Evolutionary conservation across 2,113 vertebrate species (phyloP), one percentile per base, ranked within the genome.

Genomic region (Delphinus delphis): DNA sequence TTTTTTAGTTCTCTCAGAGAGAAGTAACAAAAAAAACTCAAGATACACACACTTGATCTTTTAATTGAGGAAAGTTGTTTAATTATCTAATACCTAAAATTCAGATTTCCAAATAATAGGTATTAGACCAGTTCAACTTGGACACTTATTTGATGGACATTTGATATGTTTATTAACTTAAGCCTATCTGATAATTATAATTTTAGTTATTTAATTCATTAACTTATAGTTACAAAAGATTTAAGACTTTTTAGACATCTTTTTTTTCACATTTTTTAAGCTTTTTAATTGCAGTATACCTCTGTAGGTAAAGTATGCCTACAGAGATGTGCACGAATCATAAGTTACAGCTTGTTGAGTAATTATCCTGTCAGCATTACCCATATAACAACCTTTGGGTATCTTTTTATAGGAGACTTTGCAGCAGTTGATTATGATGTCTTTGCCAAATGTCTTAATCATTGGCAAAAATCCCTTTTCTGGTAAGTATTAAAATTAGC

Each of bases 401-500:
- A 44, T 98, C n/a, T 88, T 97, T 98, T 98, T 97, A 41, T 97
- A 99, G 99, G 99, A 99, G 97, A 99, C 97, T 94, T 99, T 99
- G 96, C 99, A 99, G 98, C 99, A 99, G 96, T 98, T 99, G 98
- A 99, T 99, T 92, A 99, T 99, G 99, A 99, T 99, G 99, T 99
- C 99, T 97, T 98, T 99, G 98, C 99, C 99, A 95, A 99, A 99
- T 93, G 99, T 99, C 88, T 98, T 99, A 98, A 98, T 99, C 89
- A 99, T 99, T 97, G 99, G 99, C 86, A 99, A 99, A 98, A 99
- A 99, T 97, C 99, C 99, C 71, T 99, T 99, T 96, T 99, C 99
- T 96, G 99, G 99, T 99, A 99, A 98, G 99, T 99, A 79, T 95
- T 97, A 97, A 95, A 93, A 76, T 88, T 67, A 87, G 11, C 26